Evolutionary conservation across 2,797 vertebrate species (phyloP).

Genomic region (Fringilla coelebs): DNA sequence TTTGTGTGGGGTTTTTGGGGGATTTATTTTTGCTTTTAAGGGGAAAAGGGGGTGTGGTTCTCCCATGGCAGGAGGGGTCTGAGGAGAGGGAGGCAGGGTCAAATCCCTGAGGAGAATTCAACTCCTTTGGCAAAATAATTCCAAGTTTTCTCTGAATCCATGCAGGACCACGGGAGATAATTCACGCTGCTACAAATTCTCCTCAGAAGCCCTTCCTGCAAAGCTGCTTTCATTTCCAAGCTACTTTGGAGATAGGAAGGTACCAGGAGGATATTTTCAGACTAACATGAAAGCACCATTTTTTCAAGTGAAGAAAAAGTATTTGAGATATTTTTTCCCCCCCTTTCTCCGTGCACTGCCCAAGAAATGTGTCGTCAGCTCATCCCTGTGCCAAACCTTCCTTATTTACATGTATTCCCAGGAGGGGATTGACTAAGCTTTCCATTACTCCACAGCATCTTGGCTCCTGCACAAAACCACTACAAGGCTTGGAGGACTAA

Average conservation of each 20-base stretch:
- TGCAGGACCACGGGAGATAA: neutral
- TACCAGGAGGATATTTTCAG: slow-evolving; percentile 37
- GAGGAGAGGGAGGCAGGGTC: neutral
- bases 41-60: neutral
- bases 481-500: neutral
- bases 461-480: neutral
- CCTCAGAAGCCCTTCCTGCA: neutral
- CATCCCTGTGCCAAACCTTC: neutral
- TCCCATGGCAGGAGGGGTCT: neutral
- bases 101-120: neutral
- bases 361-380: neutral
- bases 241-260: slow-evolving; percentile 32
- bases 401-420: slow-evolving; percentile 30
- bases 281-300: slow-evolving; percentile 11
- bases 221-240: slow-evolving; percentile 42
- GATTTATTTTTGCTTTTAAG: neutral
- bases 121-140: neutral
- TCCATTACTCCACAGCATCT: neutral
- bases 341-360: neutral
- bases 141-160: neutral
- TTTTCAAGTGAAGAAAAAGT: neutral
- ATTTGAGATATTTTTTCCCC: neutral
- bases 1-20: fast-evolving
- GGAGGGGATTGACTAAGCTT: neutral
- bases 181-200: neutral